These are phyloP conservation scores for Hyposoter didymator DNA, from an alignment of 2,888 invertebrate genomes.

Conservation along the genomic window DNA sequence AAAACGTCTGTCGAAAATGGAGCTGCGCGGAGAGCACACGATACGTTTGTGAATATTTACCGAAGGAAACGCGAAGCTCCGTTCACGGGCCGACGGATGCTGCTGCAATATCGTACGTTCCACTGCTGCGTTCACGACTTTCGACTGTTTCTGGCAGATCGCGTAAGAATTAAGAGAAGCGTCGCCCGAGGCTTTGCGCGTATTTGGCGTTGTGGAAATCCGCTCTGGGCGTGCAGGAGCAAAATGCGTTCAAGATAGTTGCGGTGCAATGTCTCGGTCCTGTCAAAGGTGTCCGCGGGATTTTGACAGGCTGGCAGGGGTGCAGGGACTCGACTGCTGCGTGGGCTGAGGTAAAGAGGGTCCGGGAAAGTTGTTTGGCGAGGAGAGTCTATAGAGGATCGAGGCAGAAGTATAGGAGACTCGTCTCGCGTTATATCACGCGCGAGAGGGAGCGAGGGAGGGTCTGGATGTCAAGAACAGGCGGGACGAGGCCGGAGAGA, in stretches of 20 bases:
- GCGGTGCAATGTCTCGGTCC: background rate
- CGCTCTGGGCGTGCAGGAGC: background rate
- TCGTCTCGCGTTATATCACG: background rate
- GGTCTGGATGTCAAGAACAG: conserved; percentile 6
- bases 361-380: background rate
- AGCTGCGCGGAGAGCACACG: too few species aligned
- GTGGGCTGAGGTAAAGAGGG: background rate
- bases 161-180: background rate
- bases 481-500: conserved; percentile 39
- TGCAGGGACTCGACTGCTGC: background rate
- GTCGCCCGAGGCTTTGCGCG: background rate
- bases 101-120: background rate
- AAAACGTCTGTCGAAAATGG: too few species aligned
- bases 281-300: background rate
- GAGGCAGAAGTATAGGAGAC: background rate
- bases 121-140: background rate
- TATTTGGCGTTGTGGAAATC: background rate
- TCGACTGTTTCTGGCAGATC: background rate
- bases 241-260: background rate
- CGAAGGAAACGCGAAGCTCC: background rate
- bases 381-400: background rate
- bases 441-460: background rate
- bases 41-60: background rate
- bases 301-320: background rate
- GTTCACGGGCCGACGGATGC: background rate